These are phyloP conservation scores for Glaucopsyche alexis DNA, from an alignment of 2,888 invertebrate species.

Conservation along the genomic window DNA sequence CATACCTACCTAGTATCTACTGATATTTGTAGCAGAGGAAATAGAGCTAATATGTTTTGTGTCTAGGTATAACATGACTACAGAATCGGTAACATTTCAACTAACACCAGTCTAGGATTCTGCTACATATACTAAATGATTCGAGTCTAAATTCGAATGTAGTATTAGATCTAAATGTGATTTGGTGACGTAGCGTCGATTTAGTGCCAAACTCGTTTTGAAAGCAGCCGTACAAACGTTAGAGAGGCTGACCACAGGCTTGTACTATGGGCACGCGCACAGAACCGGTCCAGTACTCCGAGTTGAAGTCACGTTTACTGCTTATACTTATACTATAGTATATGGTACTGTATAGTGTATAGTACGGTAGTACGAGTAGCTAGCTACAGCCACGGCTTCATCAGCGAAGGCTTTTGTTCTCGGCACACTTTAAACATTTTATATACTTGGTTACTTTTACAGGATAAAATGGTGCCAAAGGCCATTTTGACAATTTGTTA, in stretches of 20 bases:
- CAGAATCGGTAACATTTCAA: neutral
- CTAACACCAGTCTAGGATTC: neutral
- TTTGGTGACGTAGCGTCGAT: constrained; percentile 22
- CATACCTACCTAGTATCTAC: too few relatives aligned
- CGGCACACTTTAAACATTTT: neutral
- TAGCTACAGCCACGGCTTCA: neutral
- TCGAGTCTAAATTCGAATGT: constrained; percentile 2
- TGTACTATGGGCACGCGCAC: constrained; percentile 61
- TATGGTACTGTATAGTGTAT: neutral
- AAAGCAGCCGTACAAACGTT: constrained; percentile 32
- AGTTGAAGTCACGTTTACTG: constrained; percentile 51
- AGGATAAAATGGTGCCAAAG: neutral
- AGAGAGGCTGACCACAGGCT: constrained; percentile 37
- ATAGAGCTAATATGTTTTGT: neutral
- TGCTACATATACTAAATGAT: neutral
- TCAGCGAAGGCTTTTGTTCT: constrained; percentile 1
- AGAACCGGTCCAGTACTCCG: constrained; percentile 68
- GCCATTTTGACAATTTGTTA: too few relatives aligned
- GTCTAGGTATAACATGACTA: neutral
- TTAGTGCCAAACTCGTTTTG: constrained; percentile 18
- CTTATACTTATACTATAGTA: constrained; percentile 30
- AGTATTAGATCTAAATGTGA: constrained; percentile 4
- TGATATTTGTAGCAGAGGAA: neutral
- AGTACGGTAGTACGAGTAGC: neutral
- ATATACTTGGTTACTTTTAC: neutral